These are phyloP conservation scores for Troides oblongomaculatus DNA, from an alignment of 2,888 invertebrate species.

Conservation along the genomic window DNA sequence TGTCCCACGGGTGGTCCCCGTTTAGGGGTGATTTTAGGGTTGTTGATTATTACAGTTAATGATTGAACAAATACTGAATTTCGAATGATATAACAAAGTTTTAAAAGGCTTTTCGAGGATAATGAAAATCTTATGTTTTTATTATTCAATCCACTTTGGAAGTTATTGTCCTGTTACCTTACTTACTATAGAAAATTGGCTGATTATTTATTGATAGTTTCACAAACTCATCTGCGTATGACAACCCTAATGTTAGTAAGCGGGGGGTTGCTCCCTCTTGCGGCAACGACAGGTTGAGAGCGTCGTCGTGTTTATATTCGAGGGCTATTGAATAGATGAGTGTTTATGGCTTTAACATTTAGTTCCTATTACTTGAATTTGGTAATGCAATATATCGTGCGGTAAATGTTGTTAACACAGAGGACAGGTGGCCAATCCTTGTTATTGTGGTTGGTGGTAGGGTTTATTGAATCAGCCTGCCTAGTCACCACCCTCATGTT, in stretches of 20 bases:
- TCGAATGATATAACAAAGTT: no score
- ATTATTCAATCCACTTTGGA: no score
- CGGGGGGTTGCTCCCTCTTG: conserved; percentile 50
- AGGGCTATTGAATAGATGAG: conserved; percentile 39
- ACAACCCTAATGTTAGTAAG: conserved; percentile 9
- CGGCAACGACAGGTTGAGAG: conserved; percentile 55
- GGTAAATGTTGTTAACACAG: conserved; percentile 10
- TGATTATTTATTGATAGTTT: neutral
- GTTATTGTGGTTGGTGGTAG: neutral
- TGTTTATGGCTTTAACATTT: conserved; percentile 48
- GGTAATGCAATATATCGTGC: conserved; percentile 17
- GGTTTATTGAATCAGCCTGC: neutral
- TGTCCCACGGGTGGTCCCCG: conserved; percentile 72
- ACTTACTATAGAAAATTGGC: no score
- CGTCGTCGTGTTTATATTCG: conserved; percentile 46
- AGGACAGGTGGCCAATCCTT: neutral
- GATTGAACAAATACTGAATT: no score
- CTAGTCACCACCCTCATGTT: no score
- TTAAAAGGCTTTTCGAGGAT: no score
- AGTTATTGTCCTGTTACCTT: no score
- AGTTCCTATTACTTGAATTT: conserved; percentile 21
- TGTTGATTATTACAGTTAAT: neutral
- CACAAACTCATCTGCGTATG: neutral
- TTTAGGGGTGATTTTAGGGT: conserved; percentile 23
- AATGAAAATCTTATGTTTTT: no score